A percentile compares a stretch with the other conserved stretches of the same genome.
These are phyloP conservation scores for Pycnonotus jocosus DNA, from an alignment of 2,113 vertebrate species.

Conservation along the genomic window DNA sequence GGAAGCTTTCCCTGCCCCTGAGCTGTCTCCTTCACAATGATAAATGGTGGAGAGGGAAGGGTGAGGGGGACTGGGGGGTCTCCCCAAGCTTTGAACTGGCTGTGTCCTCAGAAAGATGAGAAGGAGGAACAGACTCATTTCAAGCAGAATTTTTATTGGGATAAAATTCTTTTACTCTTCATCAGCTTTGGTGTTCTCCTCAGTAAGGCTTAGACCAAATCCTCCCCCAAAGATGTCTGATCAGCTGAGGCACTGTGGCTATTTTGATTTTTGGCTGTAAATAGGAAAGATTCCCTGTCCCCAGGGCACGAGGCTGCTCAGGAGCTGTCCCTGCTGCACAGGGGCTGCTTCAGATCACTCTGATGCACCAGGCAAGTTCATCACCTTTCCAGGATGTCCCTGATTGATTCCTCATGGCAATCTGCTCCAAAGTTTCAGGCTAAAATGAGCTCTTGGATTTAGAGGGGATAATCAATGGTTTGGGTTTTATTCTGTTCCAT, in stretches of 20 bases:
- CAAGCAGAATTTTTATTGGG: constrained; percentile 25
- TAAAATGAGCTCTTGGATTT: background rate
- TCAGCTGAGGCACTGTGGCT: background rate
- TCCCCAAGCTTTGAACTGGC: constrained; percentile 63
- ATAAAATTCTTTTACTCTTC: constrained; percentile 37
- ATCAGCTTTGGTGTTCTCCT: background rate
- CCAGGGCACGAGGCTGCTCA: background rate
- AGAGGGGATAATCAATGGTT: background rate
- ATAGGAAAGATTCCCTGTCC: constrained; percentile 1
- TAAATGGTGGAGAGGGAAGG: constrained; percentile 56
- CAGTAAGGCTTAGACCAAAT: background rate
- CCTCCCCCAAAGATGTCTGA: background rate
- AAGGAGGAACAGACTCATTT: constrained; percentile 13
- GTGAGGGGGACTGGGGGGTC: background rate
- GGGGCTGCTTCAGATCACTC: constrained; percentile 62
- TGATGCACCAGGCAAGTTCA: constrained; percentile 66
- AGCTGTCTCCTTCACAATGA: constrained; percentile 72
- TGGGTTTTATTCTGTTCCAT: background rate
- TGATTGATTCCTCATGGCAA: constrained; percentile 75
- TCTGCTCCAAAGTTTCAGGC: constrained; percentile 43
- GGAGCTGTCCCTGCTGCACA: constrained; percentile 60
- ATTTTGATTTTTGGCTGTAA: background rate
- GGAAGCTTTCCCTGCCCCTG: constrained; percentile 61
- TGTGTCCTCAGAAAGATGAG: background rate
- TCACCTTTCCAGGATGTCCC: constrained; percentile 66